Base-by-base conservation (phyloP, 2,113 vertebrate species). In the Centropristis striata region DNA sequence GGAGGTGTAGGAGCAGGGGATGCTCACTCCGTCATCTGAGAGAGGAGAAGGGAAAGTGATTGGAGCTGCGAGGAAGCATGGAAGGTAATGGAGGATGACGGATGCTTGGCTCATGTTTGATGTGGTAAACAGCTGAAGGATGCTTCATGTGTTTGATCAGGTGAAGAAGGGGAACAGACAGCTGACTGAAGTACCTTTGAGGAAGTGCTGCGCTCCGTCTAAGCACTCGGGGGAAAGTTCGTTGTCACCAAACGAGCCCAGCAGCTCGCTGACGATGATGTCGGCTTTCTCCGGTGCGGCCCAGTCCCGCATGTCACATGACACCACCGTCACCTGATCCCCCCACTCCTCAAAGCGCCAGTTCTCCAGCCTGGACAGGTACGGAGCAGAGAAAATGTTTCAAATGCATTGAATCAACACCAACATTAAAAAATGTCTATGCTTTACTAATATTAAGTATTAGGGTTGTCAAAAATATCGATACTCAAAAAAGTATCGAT, bases 291-390 rank as follows among this genome's bases (percentile, higher is more conserved):
- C 97, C 0, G 97, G 97, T 3, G 97, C 95, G 5, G 88, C 90
- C 97, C 97, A 98, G 4, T 97, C 96, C 25, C 97, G 93, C 97
- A 98, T 98, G 91, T 98, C 97, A 57, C 95, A 95, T 3, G 96
- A 97, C 61, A 98, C 96, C 75, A 98, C 97, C 0, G 96, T 96
- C 92, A 98, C 97, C 85, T 97, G 96, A 87, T 96, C 96, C 0
- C 97, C 97, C 97, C 97, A 98, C 92, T 97, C 97, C 87, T 98
- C 97, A 80, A 96, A 97, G 71, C 96, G 96, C 97, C 97, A 98
- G 78, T 97, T 97, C 90, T 98, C 96, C 57, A 98, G 85, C 80
- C 97, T 98, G 86, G 51, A 64, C 39, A 1, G 32, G 47, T 57
- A 5, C 12, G 5, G 25, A 16, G 5, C 25, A 54, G 49, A 36